Percentiles rank a stretch among this genome's conserved stretches.
phyloP scores from a whole-genome alignment of 1,140 invertebrate species.

The Ditylenchus dipsaci region DNA sequence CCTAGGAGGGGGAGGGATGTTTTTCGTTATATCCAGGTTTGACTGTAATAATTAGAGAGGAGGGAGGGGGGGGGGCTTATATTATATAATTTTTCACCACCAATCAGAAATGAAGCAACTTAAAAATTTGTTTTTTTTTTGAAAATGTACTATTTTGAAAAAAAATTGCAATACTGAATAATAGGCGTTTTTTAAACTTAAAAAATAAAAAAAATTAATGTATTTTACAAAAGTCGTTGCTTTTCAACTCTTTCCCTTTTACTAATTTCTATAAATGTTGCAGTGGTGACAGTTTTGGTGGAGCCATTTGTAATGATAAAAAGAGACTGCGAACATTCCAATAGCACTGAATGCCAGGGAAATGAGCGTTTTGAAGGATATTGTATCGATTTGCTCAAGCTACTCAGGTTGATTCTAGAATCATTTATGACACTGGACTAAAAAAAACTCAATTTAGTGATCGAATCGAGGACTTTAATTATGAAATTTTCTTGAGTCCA shows the following conservation, averaged over 20 bases:
- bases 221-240: no score
- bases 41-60: no score
- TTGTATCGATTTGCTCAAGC: constrained; percentile 57
- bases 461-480: constrained; percentile 53
- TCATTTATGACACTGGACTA: neutral
- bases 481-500: constrained; percentile 43
- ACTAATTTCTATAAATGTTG: neutral
- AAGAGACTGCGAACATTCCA: constrained; percentile 40
- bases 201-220: no score
- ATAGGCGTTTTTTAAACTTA: no score
- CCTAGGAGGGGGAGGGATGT: no score
- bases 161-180: no score
- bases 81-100: no score
- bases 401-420: neutral
- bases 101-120: no score
- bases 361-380: constrained; percentile 59
- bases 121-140: no score
- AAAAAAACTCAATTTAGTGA: constrained; percentile 36
- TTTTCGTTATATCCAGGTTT: no score
- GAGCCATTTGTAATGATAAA: constrained; percentile 58
- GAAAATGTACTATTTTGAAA: no score
- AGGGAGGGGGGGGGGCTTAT: no score
- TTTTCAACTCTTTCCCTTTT: neutral
- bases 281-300: constrained; percentile 46
- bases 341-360: constrained; percentile 53